Conservation (phyloP, 2,797 vertebrate species). For the Ficedula albicollis region DNA sequence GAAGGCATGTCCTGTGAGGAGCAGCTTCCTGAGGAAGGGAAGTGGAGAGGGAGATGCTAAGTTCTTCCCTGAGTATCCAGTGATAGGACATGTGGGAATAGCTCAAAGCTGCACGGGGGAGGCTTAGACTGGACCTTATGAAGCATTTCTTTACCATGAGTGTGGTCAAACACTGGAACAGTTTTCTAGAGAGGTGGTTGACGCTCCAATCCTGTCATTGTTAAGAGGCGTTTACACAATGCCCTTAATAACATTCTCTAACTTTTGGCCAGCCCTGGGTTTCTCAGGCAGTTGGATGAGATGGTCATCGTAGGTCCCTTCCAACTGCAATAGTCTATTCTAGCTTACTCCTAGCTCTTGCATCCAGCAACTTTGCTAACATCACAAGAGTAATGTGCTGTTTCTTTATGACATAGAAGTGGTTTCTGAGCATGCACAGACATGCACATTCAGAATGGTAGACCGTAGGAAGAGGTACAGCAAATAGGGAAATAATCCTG, state of each 20-base stretch:
- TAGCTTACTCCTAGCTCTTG: not conserved
- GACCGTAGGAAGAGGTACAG: slow-evolving; percentile 5
- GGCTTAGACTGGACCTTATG: not conserved
- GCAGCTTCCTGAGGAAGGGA: not conserved
- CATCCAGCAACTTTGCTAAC: not conserved
- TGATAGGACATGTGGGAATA: accelerated
- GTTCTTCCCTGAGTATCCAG: accelerated
- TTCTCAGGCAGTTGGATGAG: not conserved
- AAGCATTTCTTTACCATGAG: not conserved
- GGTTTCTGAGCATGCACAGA: not conserved
- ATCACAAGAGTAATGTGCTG: not conserved
- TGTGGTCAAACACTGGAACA: not conserved
- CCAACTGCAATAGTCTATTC: not conserved
- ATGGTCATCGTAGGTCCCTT: not conserved
- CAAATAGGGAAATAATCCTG: not conserved
- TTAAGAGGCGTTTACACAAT: not conserved
- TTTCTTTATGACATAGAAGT: not conserved
- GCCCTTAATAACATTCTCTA: not conserved
- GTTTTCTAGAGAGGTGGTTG: not conserved
- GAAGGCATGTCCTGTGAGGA: not conserved
- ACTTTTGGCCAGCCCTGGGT: not conserved
- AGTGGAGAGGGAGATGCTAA: not conserved
- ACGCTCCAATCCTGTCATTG: not conserved
- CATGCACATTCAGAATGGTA: not conserved
- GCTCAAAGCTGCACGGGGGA: not conserved